Percentiles rank a stretch among this genome's conserved stretches.
Conservation (phyloP, 2,113 vertebrate genomes). For the Bambusicola thoracicus region DNA sequence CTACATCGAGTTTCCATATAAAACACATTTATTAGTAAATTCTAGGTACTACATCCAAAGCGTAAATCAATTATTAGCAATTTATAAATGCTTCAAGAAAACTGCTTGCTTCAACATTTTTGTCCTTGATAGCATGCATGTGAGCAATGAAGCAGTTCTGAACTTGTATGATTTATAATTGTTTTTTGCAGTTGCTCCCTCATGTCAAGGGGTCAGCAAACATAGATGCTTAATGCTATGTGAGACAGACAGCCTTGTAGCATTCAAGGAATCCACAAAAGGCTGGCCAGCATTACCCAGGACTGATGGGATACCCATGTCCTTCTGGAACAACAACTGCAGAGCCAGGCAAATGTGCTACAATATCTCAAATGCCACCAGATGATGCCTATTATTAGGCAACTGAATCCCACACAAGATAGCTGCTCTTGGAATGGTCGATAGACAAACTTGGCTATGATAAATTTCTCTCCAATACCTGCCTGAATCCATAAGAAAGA, state of each 20-base stretch:
- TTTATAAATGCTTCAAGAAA: background rate
- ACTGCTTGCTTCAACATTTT: background rate
- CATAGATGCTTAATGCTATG: background rate
- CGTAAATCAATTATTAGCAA: background rate
- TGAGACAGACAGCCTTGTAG: background rate
- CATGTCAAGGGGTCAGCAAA: background rate
- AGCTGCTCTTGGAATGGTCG: background rate
- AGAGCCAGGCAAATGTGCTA: background rate
- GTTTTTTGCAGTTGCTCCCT: background rate
- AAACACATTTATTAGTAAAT: background rate
- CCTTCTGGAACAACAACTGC: background rate
- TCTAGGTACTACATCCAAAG: background rate
- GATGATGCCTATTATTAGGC: background rate
- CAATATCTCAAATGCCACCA: background rate
- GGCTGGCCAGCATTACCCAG: background rate
- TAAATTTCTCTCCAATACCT: background rate
- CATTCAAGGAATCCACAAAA: background rate
- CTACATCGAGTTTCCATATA: background rate
- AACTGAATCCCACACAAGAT: background rate
- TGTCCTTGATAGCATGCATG: background rate
- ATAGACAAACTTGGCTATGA: background rate
- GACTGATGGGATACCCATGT: background rate
- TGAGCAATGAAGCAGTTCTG: background rate
- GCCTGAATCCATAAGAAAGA: background rate
- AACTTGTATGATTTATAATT: background rate